These are phyloP conservation scores for Centropus unirufus DNA, from an alignment of 2,113 vertebrate genomes.

Conservation along the genomic window DNA sequence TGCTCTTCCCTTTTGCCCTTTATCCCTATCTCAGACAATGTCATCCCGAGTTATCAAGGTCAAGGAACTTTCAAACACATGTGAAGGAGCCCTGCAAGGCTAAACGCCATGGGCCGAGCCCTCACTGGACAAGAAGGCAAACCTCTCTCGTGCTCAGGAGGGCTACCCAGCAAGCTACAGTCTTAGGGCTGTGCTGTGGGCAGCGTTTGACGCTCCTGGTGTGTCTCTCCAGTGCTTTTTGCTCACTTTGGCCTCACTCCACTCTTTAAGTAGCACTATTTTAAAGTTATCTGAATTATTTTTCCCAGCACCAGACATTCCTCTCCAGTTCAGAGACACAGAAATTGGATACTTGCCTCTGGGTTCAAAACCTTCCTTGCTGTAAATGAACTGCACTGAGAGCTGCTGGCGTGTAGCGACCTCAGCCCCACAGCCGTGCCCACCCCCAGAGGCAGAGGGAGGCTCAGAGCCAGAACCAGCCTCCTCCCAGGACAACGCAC, in stretches of 20 bases:
- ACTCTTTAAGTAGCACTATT: not conserved
- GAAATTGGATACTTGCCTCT: not conserved
- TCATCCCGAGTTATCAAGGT: not conserved
- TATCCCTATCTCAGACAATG: not conserved
- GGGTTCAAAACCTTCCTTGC: not conserved
- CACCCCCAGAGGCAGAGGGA: not conserved
- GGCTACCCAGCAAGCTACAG: not conserved
- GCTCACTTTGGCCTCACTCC: not conserved
- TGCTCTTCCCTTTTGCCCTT: constrained; percentile 27
- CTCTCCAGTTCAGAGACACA: not conserved
- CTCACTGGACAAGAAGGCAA: not conserved
- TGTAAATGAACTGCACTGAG: not conserved
- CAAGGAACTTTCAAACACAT: not conserved
- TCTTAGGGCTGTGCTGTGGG: not conserved
- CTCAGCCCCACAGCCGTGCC: not conserved
- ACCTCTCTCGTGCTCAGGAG: not conserved
- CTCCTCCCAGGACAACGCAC: not conserved
- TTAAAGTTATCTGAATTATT: not conserved
- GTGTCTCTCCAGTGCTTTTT: not conserved
- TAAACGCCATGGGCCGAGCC: not conserved
- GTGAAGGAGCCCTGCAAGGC: not conserved
- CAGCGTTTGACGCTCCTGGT: accelerated
- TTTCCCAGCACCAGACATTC: not conserved
- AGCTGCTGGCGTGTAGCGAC: not conserved
- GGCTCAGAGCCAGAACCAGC: not conserved